phyloP scores from a whole-genome alignment of 2,797 vertebrate genomes.

The Acanthurus tractus region DNA sequence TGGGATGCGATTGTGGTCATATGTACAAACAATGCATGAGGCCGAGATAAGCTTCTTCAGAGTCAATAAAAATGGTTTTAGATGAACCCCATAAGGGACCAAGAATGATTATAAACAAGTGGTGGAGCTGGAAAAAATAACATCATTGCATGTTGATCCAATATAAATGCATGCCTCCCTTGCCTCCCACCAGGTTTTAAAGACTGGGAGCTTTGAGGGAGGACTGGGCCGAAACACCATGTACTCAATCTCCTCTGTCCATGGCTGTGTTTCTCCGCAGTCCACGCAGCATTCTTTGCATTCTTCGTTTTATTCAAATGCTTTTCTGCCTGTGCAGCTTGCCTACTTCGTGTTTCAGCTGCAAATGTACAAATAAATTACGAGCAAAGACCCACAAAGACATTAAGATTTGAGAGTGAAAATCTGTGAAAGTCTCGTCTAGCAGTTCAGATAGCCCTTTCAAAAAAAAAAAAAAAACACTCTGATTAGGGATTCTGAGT shows the following conservation, averaged over 20 bases:
- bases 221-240: conserved; percentile 72
- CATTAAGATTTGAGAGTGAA: conserved; percentile 49
- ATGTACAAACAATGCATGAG: conserved; percentile 71
- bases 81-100: conserved; percentile 67
- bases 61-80: conserved; percentile 83
- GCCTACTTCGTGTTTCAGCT: conserved; percentile 36
- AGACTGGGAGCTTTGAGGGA: conserved; percentile 69
- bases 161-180: conserved; percentile 80
- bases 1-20: conserved; percentile 63
- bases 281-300: conserved; percentile 66
- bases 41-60: conserved; percentile 70
- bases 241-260: conserved; percentile 69
- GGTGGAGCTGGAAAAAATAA: conserved; percentile 64
- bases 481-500: conserved; percentile 53
- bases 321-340: conserved; percentile 30
- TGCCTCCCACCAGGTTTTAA: conserved; percentile 76
- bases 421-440: conserved; percentile 33
- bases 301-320: conserved; percentile 68
- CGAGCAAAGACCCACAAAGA: conserved; percentile 26
- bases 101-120: conserved; percentile 74
- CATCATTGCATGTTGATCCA: conserved; percentile 79
- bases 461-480: conserved; percentile 22
- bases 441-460: conserved; percentile 42
- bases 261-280: conserved; percentile 45
- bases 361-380: conserved; percentile 48